Evolutionary conservation across 2,888 invertebrate genomes (phyloP).

Genomic region (Pelosia muscerda): DNA sequence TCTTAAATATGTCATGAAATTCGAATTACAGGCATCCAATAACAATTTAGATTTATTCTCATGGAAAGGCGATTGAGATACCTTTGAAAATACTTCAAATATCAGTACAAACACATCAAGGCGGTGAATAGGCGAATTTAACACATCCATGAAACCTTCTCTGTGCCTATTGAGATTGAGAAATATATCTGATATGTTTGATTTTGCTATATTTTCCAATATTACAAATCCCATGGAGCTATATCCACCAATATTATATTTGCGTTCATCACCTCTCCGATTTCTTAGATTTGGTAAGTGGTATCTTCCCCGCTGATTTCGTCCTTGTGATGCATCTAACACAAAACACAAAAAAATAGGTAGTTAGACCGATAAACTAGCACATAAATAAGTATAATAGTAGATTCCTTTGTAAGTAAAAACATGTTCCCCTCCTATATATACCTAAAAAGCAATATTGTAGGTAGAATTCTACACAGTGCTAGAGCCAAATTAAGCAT

Average conservation of each 20-base stretch:
- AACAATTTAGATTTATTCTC: constrained; percentile 68
- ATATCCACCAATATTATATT: neutral
- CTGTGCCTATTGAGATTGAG: constrained; percentile 64
- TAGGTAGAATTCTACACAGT: too few species aligned
- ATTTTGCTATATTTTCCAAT: constrained; percentile 66
- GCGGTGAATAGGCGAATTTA: constrained; percentile 61
- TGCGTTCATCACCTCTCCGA: neutral
- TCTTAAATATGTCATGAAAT: constrained; percentile 63
- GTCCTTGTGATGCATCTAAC: constrained; percentile 10
- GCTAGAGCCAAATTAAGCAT: too few species aligned
- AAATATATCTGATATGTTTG: constrained; percentile 68
- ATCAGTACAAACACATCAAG: constrained; percentile 72
- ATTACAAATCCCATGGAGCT: constrained; percentile 56
- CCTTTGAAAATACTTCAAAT: constrained; percentile 73
- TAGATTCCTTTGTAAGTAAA: neutral
- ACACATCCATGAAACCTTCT: constrained; percentile 64
- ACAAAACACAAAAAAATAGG: neutral
- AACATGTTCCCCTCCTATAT: too few species aligned
- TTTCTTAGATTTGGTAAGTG: neutral
- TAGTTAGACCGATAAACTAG: neutral
- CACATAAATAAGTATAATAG: neutral
- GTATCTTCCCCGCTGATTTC: neutral
- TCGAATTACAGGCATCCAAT: constrained; percentile 70
- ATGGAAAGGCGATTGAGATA: constrained; percentile 68
- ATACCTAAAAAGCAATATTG: too few species aligned